Evolutionary conservation across 1,140 invertebrate genomes (phyloP).

Genomic region (Euwallacea fornicatus): DNA sequence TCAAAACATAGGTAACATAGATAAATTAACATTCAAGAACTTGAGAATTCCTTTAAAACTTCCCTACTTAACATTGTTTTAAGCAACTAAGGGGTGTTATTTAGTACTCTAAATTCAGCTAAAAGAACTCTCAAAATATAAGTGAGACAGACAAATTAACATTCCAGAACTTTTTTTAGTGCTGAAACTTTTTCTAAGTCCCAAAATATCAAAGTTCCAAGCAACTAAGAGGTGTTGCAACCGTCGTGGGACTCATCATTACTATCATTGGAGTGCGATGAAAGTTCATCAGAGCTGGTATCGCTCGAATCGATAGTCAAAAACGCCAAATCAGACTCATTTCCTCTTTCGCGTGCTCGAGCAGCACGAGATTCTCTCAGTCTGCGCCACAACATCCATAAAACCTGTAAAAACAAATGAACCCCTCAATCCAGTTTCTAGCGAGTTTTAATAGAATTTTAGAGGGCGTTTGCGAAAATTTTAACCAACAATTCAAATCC

Average conservation of each 20-base stretch:
- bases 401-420: slow-evolving; percentile 35
- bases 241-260: slow-evolving; percentile 24
- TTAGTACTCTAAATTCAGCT: no score
- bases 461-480: not conserved
- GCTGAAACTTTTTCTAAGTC: no score
- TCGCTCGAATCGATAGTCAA: slow-evolving; percentile 27
- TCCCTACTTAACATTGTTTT: no score
- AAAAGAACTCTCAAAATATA: no score
- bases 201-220: no score
- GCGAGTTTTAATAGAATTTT: not conserved
- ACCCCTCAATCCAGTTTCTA: not conserved
- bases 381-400: slow-evolving; percentile 51
- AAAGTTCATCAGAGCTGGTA: slow-evolving; percentile 26
- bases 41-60: no score
- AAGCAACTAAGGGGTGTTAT: no score
- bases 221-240: slow-evolving; percentile 9
- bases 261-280: slow-evolving; percentile 19
- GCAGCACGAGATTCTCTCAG: slow-evolving; percentile 33
- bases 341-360: not conserved
- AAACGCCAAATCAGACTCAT: not conserved
- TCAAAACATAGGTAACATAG: no score
- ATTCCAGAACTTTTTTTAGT: no score
- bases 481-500: not conserved
- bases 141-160: no score
- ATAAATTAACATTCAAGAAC: no score